Percentiles rank a stretch among this genome's conserved stretches.
Conservation (phyloP, 1,140 invertebrate genomes). For the Zaprionus nigranus region DNA sequence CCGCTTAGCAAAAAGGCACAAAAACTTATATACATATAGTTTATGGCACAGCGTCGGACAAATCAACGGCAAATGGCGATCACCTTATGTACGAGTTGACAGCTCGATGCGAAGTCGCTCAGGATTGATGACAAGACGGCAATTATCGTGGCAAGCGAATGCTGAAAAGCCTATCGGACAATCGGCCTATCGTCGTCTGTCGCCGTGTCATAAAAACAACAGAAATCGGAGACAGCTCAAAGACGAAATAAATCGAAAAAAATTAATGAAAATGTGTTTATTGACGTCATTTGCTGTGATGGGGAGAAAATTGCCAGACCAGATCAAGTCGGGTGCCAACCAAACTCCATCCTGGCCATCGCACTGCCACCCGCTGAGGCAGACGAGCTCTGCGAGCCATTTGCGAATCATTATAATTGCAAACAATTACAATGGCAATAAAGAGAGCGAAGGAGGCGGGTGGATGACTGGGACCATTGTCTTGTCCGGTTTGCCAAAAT, state of each 20-base stretch:
- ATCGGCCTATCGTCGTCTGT: background rate
- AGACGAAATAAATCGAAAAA: conserved; percentile 47
- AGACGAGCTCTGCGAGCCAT: conserved; percentile 20
- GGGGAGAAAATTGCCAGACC: conserved; percentile 63
- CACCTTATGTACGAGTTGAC: conserved; percentile 43
- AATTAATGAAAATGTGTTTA: conserved; percentile 74
- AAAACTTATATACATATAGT: conserved; percentile 61
- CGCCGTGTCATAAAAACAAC: conserved; percentile 66
- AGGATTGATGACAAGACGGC: conserved; percentile 77
- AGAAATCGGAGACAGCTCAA: conserved; percentile 35
- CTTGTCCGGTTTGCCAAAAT: conserved; percentile 43
- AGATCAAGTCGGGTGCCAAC: conserved; percentile 10
- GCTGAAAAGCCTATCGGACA: conserved; percentile 46
- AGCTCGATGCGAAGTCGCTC: conserved; percentile 38
- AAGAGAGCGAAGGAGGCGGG: conserved; percentile 25
- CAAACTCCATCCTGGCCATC: conserved; percentile 37
- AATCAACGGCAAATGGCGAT: conserved; percentile 50
- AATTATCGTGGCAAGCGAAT: conserved; percentile 59
- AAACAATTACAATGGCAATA: conserved; percentile 71
- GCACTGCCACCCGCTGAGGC: conserved; percentile 64
- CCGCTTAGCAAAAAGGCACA: conserved; percentile 63
- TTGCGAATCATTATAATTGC: conserved; percentile 75
- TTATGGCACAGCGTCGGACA: conserved; percentile 53
- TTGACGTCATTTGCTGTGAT: conserved; percentile 70
- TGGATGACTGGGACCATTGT: conserved; percentile 43